Evolutionary conservation across 2,113 vertebrate genomes (phyloP).

Genomic region (Stercorarius parasiticus): DNA sequence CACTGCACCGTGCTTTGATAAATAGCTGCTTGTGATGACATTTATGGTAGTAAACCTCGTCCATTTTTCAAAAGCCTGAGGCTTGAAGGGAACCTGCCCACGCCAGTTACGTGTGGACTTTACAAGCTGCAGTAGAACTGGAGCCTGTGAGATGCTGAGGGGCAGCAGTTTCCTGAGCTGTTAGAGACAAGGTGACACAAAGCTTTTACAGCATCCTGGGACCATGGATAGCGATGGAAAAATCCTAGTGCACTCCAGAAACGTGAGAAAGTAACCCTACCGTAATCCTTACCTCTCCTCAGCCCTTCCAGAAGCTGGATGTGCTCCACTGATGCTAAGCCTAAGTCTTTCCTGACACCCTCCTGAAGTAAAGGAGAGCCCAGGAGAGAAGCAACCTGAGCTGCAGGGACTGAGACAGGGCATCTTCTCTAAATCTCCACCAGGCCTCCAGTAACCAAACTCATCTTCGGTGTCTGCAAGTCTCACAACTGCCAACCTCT

Average conservation of each 20-base stretch:
- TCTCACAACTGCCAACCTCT: neutral
- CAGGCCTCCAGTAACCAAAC: neutral
- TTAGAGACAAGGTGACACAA: neutral
- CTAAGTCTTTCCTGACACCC: neutral
- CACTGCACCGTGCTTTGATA: neutral
- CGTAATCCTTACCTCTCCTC: neutral
- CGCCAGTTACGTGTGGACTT: rapidly evolving
- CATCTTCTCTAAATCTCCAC: neutral
- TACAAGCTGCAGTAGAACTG: neutral
- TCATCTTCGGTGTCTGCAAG: neutral
- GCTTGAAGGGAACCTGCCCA: neutral
- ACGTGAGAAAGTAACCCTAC: neutral
- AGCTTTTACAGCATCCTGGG: neutral
- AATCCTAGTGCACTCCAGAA: neutral
- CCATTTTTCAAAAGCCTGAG: neutral
- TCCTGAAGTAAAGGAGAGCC: neutral
- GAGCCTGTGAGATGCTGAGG: neutral
- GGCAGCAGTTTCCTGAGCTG: neutral
- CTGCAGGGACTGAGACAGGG: neutral
- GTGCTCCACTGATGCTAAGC: neutral
- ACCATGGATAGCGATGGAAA: neutral
- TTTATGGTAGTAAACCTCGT: neutral
- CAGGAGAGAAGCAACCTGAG: neutral
- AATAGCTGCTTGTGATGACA: neutral
- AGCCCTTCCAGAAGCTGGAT: neutral